Percentiles rank a stretch among this genome's conserved stretches.
phyloP scores from a whole-genome alignment of 1,140 invertebrate species.

The Drosophila pseudoananassae region DNA sequence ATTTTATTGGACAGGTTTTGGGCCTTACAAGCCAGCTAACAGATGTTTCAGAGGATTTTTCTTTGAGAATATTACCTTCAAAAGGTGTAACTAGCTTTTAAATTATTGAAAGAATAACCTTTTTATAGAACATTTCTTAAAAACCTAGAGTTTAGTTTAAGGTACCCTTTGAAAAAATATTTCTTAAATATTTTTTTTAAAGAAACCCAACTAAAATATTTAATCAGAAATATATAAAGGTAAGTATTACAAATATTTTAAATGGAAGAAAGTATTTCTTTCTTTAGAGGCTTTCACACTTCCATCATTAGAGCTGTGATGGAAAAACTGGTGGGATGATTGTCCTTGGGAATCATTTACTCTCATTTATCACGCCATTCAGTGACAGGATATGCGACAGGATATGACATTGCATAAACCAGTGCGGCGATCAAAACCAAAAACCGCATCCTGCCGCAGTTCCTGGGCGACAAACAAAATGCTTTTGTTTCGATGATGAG shows the following conservation, averaged over 20 bases:
- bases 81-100: no score
- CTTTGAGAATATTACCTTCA: no score
- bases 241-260: neutral
- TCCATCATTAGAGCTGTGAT: neutral
- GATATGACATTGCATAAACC: constrained; percentile 65
- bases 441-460: constrained; percentile 29
- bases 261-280: neutral
- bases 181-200: no score
- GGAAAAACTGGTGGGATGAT: constrained; percentile 54
- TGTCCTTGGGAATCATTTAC: constrained; percentile 10
- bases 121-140: no score
- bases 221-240: neutral
- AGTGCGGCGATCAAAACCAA: constrained; percentile 14
- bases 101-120: no score
- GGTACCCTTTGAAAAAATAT: no score
- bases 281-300: neutral
- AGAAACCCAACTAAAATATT: no score
- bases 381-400: constrained; percentile 54
- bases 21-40: neutral
- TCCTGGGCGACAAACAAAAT: constrained; percentile 12
- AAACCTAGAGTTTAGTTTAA: no score
- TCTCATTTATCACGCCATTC: constrained; percentile 60
- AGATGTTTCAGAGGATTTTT: no score
- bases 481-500: constrained; percentile 3
- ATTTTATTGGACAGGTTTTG: neutral